Base-by-base conservation (phyloP, 2,888 invertebrate genomes). In the Acrobasis repandana region DNA sequence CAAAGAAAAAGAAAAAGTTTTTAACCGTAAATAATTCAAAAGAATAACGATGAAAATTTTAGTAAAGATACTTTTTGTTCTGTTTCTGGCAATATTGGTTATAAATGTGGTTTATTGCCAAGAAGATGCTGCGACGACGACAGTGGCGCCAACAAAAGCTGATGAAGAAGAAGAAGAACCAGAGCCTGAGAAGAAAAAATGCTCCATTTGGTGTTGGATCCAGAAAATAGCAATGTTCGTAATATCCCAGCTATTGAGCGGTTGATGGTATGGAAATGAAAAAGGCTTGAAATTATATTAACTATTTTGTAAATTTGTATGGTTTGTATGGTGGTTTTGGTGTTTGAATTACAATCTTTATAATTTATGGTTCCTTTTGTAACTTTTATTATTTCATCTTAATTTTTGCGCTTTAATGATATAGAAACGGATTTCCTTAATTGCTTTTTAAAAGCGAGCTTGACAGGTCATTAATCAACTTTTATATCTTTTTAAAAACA, bases 201-300 rank as follows among this genome's bases (percentile, higher is more conserved):
- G 93, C 63, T 90, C 91, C 11, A 93, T 93, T 47, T 93, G 92
- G 92, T 93, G 93, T 67, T 93, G 92, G 92, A 90, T 93, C 52
- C 92, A 92, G 77, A 93, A 93, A 76, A 91, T 90, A 11, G 88
- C 86, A 0, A 88, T 92, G 86, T 93, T 92, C 66, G 81, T 93
- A 33, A 86, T 92, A 64, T 91, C 93, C 1, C 92, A 92, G 67
- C 72, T 93, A 58, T 66, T 92, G 60, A 91, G 90, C 63, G 86
- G 90, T 61, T 75, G 59, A 73, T 43, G 18, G 54, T 48, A 28
- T 52, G 14, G 20, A 60, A 52, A 47, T 48, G 6, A 49, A 50
- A 28, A 20, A 11, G 20, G n/a, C 38, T 36, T 28, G 11, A 47
- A 33, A 47, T 28, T 57, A 47, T 15, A 47, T 33, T 47, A n/a